phyloP scores from a whole-genome alignment of 2,888 invertebrate genomes.

The Drosophila formosana region DNA sequence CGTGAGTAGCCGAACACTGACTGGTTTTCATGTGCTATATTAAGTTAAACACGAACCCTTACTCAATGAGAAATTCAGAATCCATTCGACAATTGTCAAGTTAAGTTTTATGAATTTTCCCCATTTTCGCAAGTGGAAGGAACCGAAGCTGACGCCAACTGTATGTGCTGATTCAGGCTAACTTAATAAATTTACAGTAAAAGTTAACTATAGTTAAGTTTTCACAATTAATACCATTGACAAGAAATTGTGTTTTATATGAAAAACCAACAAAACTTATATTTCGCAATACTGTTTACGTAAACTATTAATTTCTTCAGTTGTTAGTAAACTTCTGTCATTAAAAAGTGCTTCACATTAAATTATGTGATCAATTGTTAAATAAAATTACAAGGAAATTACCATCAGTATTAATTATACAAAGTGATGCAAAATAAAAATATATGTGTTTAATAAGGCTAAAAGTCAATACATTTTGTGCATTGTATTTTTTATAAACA shows the following conservation, averaged over 20 bases:
- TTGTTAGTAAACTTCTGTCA: constrained; percentile 45
- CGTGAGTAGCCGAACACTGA: constrained; percentile 56
- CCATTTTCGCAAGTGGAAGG: constrained; percentile 60
- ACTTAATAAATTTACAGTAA: constrained; percentile 15
- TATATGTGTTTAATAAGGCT: background rate
- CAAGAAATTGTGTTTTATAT: constrained; percentile 22
- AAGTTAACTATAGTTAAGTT: constrained; percentile 23
- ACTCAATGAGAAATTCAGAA: constrained; percentile 83
- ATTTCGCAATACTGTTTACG: constrained; percentile 31
- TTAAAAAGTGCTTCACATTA: constrained; percentile 1
- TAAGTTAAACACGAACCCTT: constrained; percentile 73
- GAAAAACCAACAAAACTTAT: background rate
- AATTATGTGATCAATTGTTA: background rate
- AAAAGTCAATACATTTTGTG: background rate
- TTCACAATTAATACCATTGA: constrained; percentile 13
- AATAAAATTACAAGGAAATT: background rate
- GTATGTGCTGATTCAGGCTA: constrained; percentile 11
- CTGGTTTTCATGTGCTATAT: constrained; percentile 36
- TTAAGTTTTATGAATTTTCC: constrained; percentile 79
- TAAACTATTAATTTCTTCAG: constrained; percentile 2
- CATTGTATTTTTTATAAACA: background rate
- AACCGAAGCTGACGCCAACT: background rate
- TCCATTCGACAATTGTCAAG: constrained; percentile 83
- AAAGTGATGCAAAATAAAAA: background rate
- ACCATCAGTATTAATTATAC: constrained; percentile 1